These are phyloP conservation scores for Athalia circularis DNA, from an alignment of 2,888 invertebrate species.

Conservation along the genomic window DNA sequence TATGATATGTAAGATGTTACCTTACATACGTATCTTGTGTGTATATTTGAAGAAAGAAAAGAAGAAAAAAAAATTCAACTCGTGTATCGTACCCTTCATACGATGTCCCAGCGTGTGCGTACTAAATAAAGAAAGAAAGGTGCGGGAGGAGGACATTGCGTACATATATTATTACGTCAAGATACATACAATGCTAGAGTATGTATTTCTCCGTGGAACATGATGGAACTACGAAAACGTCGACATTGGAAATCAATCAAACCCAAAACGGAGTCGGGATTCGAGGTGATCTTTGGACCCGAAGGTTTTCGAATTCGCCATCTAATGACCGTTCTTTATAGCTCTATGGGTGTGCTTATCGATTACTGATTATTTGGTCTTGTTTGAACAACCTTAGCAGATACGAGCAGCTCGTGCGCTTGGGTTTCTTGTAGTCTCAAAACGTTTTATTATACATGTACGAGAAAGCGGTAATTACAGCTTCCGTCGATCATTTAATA, in stretches of 20 bases:
- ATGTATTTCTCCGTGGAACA: slow-evolving; percentile 41
- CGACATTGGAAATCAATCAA: slow-evolving; percentile 60
- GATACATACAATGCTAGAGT: slow-evolving; percentile 52
- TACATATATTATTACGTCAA: background rate
- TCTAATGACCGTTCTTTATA: slow-evolving; percentile 6
- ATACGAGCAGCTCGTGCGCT: background rate
- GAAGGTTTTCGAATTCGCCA: slow-evolving; percentile 32
- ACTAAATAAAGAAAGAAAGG: slow-evolving; percentile 9
- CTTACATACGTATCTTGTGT: no score
- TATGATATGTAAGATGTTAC: no score
- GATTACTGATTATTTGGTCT: slow-evolving; percentile 7
- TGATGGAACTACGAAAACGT: slow-evolving; percentile 58
- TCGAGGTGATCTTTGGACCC: slow-evolving; percentile 34
- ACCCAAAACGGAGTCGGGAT: slow-evolving; percentile 28
- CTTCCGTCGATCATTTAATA: slow-evolving; percentile 28
- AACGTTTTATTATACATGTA: slow-evolving; percentile 24
- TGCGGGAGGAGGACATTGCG: slow-evolving; percentile 31
- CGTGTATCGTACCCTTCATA: no score
- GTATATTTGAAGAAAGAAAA: no score
- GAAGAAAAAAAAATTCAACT: no score
- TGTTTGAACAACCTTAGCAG: background rate
- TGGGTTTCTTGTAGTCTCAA: background rate
- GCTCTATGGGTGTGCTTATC: slow-evolving; percentile 10
- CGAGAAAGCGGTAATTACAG: slow-evolving; percentile 42
- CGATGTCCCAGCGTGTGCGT: no score